Base-by-base conservation (phyloP, 1,140 invertebrate species). In the Cydia fagiglandana region DNA sequence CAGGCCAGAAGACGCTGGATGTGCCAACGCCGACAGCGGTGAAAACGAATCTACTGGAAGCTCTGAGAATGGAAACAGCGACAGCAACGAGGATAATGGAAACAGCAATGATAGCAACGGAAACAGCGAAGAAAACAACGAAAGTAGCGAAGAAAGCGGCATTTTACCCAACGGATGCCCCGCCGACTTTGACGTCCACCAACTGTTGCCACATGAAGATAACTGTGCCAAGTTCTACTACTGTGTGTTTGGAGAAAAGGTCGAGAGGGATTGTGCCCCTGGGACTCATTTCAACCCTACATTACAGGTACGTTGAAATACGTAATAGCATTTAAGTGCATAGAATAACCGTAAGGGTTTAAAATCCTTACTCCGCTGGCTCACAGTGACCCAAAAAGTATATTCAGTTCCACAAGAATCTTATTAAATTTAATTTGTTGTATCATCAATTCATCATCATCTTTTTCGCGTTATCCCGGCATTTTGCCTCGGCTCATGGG, bases 191-290 rank as follows among this genome's bases (percentile, higher is more conserved):
- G 38, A 61, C n/a, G 73, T 83, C 0, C 84, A 86, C 38, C 76
- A 80, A 4, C 78, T 89, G 7, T 17, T 94, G 5, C 88, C 93
- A 0, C 92, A 95, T 75, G 89, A 94, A 30, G 84, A 24, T 1
- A 50, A 79, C 13, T 79, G 78, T 70, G 41, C 13, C 15, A 78
- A 77, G 30, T 81, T 81, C 82, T 88, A 85, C 56, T 76, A 82
- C 15, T 88, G 87, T 45, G 61, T 64, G 12, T 74, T 80, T 50
- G 87, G 85, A 3, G 30, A 81, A 2, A 84, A 79, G 75, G 76
- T 87, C 9, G 73, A 79, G 4, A 79, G 56, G 24, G 17, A 64
- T 2, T 89, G 87, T 53, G 64, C 64, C 0, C 74, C 75, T 2
- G 83, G 79, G 0, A 74, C 79, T 1, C 75, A 75, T 24, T 89